Percentiles rank a stretch among this genome's conserved stretches.
phyloP scores from a whole-genome alignment of 1,140 invertebrate species.

The Fopius arisanus region DNA sequence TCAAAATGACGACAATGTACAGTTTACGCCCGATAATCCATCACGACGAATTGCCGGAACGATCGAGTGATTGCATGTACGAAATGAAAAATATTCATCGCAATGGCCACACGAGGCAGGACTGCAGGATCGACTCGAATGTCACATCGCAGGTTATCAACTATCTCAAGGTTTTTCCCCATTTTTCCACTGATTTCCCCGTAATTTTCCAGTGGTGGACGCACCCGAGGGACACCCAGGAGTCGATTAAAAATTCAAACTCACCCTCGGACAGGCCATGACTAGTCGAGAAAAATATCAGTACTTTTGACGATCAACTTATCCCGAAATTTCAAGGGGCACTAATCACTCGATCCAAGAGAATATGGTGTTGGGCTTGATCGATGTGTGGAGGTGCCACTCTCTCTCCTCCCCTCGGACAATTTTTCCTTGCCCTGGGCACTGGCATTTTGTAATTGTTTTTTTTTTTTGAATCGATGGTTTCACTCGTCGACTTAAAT shows the following conservation, averaged over 20 bases:
- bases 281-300: slow-evolving; percentile 21
- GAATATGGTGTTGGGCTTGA: slow-evolving; percentile 53
- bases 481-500: too few relatives aligned
- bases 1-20: slow-evolving; percentile 65
- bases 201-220: slow-evolving; percentile 27
- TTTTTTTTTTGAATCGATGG: too few relatives aligned
- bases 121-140: slow-evolving; percentile 63
- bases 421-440: slow-evolving; percentile 23
- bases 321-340: slow-evolving; percentile 57
- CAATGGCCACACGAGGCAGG: slow-evolving; percentile 51
- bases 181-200: slow-evolving; percentile 45
- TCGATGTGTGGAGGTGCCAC: slow-evolving; percentile 46
- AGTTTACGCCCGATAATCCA: slow-evolving; percentile 65
- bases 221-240: neutral
- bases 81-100: slow-evolving; percentile 69
- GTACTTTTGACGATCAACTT: slow-evolving; percentile 45
- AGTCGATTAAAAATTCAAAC: slow-evolving; percentile 4
- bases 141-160: slow-evolving; percentile 75
- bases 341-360: slow-evolving; percentile 57
- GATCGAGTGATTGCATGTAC: slow-evolving; percentile 70
- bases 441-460: slow-evolving; percentile 13
- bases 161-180: slow-evolving; percentile 72
- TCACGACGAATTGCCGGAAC: slow-evolving; percentile 58
- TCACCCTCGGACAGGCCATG: neutral
- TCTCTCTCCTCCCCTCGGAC: slow-evolving; percentile 44